Percentiles rank a stretch among this genome's conserved stretches.
These are phyloP conservation scores for Pyrgus malvae DNA, from an alignment of 2,888 invertebrate genomes.

Conservation along the genomic window DNA sequence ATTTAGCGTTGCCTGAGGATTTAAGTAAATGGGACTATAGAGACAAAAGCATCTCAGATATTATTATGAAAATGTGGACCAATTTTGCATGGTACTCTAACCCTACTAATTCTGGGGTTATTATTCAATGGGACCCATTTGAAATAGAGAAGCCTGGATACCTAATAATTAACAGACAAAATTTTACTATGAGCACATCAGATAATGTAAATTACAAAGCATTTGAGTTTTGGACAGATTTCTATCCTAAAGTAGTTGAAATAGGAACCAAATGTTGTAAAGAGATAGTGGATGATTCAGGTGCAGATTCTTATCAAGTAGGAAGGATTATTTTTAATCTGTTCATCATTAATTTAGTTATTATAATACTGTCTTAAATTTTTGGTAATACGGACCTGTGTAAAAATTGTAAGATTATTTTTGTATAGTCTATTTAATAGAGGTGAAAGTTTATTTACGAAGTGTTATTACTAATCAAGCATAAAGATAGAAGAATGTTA, in stretches of 20 bases:
- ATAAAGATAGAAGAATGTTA: constrained; percentile 3
- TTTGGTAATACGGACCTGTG: constrained; percentile 8
- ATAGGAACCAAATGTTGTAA: constrained; percentile 90
- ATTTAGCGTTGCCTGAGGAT: constrained; percentile 83
- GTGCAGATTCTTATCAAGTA: constrained; percentile 47
- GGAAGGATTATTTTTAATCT: constrained; percentile 49
- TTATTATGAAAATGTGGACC: constrained; percentile 90
- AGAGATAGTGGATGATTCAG: constrained; percentile 69
- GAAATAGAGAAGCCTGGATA: constrained; percentile 85
- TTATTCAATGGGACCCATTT: constrained; percentile 89
- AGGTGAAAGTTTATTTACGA: constrained; percentile 54
- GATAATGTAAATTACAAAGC: constrained; percentile 87
- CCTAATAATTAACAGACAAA: constrained; percentile 87
- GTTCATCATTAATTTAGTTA: constrained; percentile 49
- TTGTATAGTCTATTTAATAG: constrained; percentile 69
- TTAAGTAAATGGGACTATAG: constrained; percentile 87
- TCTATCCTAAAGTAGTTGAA: constrained; percentile 88
- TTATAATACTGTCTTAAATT: constrained; percentile 54
- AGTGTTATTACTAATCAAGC: constrained; percentile 28
- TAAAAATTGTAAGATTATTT: constrained; percentile 59
- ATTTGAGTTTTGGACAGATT: constrained; percentile 92
- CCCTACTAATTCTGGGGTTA: constrained; percentile 86
- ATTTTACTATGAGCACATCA: constrained; percentile 88
- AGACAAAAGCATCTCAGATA: constrained; percentile 90
- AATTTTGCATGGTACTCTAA: constrained; percentile 89